Conservation (phyloP, 2,888 invertebrate species). For the Erebia aethiops region DNA sequence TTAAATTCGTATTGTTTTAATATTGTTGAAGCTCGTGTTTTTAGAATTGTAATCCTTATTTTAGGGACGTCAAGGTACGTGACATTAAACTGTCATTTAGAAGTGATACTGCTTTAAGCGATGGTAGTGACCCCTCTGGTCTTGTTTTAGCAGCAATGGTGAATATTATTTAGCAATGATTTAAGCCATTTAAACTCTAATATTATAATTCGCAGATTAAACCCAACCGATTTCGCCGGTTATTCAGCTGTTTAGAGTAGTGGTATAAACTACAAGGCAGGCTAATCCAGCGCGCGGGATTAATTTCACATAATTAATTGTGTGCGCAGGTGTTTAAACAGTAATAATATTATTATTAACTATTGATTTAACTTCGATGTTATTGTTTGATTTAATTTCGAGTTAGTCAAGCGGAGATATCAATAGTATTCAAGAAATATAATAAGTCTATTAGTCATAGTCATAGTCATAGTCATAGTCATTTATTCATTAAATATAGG, state of each 20-base stretch:
- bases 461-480: too few relatives aligned
- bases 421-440: background rate
- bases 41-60: too few relatives aligned
- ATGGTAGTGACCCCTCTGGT: too few relatives aligned
- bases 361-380: conserved; percentile 15
- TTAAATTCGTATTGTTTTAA: too few relatives aligned
- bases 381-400: conserved; percentile 2
- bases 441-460: too few relatives aligned
- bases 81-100: too few relatives aligned
- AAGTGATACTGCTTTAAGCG: too few relatives aligned
- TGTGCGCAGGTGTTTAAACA: conserved; percentile 10
- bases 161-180: background rate
- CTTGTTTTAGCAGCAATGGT: background rate
- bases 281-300: conserved; percentile 7
- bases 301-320: conserved; percentile 19
- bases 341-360: conserved; percentile 8
- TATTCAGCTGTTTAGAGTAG: conserved; percentile 9
- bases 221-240: conserved; percentile 7
- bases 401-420: background rate
- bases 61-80: too few relatives aligned
- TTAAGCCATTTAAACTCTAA: conserved; percentile 14
- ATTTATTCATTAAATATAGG: too few relatives aligned
- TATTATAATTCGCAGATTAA: conserved; percentile 17
- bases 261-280: background rate
- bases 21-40: too few relatives aligned